Evolutionary conservation across 2,888 invertebrate species (phyloP), one percentile per base, ranked within the genome.

Genomic region (Lucinisca nassula): DNA sequence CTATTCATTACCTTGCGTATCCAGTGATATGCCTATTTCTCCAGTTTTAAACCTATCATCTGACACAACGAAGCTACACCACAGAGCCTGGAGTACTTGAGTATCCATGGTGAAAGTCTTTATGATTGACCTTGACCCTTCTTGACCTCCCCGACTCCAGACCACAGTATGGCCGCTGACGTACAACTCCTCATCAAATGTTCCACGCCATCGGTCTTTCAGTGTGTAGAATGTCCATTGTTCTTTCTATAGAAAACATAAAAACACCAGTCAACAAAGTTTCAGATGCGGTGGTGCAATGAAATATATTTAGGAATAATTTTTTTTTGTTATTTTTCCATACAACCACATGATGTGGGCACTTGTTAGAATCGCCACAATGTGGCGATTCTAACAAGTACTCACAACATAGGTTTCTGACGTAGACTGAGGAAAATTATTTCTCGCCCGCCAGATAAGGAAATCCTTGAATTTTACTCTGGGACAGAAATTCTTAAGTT

Each of bases 141-240:
- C 94, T 21, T 94, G 93, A 58, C 95, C 95, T 10, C 96, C 96
- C 74, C 94, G 92, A 85, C 96, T 98, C 98, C 98, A 98, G 45
- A 99, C 97, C 3, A 98, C 98, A 27, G 98, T 98, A 94, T 98
- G 97, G 0, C 98, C 98, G 93, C 97, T 98, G 0, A 98, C 97
- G 97, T 98, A 99, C 79, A 99, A 96, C 95, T 99, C 99, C 95
- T 99, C 98, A 96, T 98, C 98, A 85, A 96, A 93, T n/a, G 58
- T 79, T 0, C 90, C 91, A 49, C 86, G 77, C 10, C 85, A 77
- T 10, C 40, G 72, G 0, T 73, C 86, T n/a, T 73, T 51, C 32
- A 72, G 70, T 49, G 61, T 82, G 49, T 85, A 88, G 51, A 95
- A 94, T 73, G 92, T 83, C 95, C 95, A 95, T 77, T 91, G 91